Evolutionary conservation across 2,797 vertebrate genomes (phyloP).

Genomic region (Xyrichtys novacula): DNA sequence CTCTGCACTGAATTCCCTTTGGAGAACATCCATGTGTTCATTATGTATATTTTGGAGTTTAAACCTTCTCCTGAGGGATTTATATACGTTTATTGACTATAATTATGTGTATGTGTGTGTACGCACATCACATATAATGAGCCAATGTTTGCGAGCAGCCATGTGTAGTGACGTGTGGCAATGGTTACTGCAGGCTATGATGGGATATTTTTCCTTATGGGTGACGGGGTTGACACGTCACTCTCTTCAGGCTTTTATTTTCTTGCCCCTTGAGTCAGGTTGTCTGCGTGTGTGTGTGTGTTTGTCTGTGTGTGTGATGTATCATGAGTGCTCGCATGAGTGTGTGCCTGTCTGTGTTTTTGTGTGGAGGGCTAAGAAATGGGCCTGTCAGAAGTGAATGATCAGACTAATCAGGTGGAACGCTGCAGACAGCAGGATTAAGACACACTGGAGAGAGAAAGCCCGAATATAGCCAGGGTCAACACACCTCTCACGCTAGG

Average conservation of each 20-base stretch:
- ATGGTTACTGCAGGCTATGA: constrained; percentile 62
- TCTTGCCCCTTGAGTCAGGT: constrained; percentile 44
- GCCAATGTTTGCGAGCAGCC: constrained; percentile 47
- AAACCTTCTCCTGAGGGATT: constrained; percentile 44
- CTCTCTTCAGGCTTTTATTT: constrained; percentile 48
- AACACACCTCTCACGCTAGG: constrained; percentile 39
- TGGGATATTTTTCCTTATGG: constrained; percentile 70
- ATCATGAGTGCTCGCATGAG: neutral
- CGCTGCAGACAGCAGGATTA: constrained; percentile 72
- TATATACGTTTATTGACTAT: constrained; percentile 44
- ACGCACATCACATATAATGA: constrained; percentile 45
- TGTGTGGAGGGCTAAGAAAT: constrained; percentile 52
- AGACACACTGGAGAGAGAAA: constrained; percentile 62
- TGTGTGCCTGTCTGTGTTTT: constrained; percentile 28
- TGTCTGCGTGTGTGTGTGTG: constrained; percentile 35
- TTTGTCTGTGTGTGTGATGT: constrained; percentile 3
- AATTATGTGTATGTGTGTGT: constrained; percentile 38
- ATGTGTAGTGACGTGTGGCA: constrained; percentile 65
- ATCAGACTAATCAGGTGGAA: constrained; percentile 79
- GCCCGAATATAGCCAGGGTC: constrained; percentile 64
- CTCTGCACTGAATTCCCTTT: constrained; percentile 28
- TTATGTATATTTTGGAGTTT: constrained; percentile 46
- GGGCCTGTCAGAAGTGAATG: constrained; percentile 77
- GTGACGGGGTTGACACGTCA: constrained; percentile 51
- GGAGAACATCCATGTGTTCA: constrained; percentile 34